Evolutionary conservation across 2,113 vertebrate genomes (phyloP), one percentile per base, ranked within the genome.

Genomic region (Peromyscus maniculatus): DNA sequence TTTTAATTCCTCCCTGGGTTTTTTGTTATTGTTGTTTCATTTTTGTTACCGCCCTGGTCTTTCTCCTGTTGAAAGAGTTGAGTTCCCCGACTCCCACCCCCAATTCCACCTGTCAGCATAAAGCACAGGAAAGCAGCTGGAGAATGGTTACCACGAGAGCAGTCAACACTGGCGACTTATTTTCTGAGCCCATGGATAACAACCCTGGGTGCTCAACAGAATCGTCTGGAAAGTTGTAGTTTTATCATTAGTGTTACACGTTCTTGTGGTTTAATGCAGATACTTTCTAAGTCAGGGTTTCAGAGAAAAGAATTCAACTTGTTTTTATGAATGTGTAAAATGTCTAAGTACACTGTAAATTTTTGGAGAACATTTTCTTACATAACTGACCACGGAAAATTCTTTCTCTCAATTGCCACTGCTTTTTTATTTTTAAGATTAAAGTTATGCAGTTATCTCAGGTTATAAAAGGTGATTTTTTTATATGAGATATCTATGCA

Each of bases 241-340:
- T 49, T 84, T 43, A 39, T 7, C n/a, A 33, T 46, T 75, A 36
- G 3, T 82, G 3, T 67, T 33, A 43, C 59, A 66, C 8, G 4
- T 33, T 62, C 33, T 1, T 90, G 57, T 21, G 83, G 5, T 49
- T 91, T 75, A 72, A 72, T 64, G 52, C 75, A 62, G 71, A 66
- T 39, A 66, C 59, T 72, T 39, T 31, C 39, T 83, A 77, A 84
- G 79, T 10, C 28, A 10, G 39, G 62, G 78, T 79, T 79, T 79
- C 93, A 91, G 77, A 80, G 39, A 88, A 39, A 36, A 13, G 59
- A 15, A 88, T 83, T 12, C 36, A 82, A 84, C 75, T 67, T 87
- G 71, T 46, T 87, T 88, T 77, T 43, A 28, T 13, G 17, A 84
- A 28, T 72, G 39, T 88, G 5, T 64, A 1, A 93, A 62, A 13